Evolutionary conservation across 2,797 vertebrate genomes (phyloP), one percentile per base, ranked within the genome.

Genomic region (Oophaga sylvatica): DNA sequence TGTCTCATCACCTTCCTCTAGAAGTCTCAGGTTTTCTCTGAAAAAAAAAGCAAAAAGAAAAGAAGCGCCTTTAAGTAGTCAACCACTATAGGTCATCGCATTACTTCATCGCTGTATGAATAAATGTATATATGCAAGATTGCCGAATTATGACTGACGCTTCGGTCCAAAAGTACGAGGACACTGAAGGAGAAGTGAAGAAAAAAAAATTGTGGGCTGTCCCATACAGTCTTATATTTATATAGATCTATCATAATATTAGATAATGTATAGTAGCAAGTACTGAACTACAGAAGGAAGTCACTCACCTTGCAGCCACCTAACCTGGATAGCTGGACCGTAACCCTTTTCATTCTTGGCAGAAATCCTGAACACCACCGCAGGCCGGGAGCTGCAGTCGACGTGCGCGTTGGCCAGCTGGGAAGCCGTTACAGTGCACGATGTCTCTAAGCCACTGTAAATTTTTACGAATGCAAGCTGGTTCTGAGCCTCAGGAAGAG

Each of bases 271-370:
- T 8, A 80, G 20, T 20, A 80, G 26, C 20, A 59, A 29, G 22
- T 26, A 26, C 26, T 26, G 26, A 26, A 26, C 26, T 26, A 26
- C 26, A 45, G 19, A 26, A 29, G 35, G 13, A 13, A 35, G 0
- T 80, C 75, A 90, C 87, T 93, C 93, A 98, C 98, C 97, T 96
- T 99, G 98, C 68, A 99, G 96, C 98, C 98, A 99, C 92, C 98
- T 97, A 91, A 99, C 98, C 93, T 99, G 98, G 0, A 98, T 99
- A 0, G 98, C 98, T 0, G 98, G 98, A 80, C 98, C 98, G 0
- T 99, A 99, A 82, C 98, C 98, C 75, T 98, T 96, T 90, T 99
- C 98, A 0, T 99, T 99, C 93, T 99, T 99, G 13, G 98, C 98
- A 0, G 98, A 99, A 80, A 99, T 99, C 88, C 98, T 95, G 93